A percentile compares a stretch with the other conserved stretches of the same genome.
phyloP scores from a whole-genome alignment of 2,113 vertebrate species.

The Crypturellus undulatus region DNA sequence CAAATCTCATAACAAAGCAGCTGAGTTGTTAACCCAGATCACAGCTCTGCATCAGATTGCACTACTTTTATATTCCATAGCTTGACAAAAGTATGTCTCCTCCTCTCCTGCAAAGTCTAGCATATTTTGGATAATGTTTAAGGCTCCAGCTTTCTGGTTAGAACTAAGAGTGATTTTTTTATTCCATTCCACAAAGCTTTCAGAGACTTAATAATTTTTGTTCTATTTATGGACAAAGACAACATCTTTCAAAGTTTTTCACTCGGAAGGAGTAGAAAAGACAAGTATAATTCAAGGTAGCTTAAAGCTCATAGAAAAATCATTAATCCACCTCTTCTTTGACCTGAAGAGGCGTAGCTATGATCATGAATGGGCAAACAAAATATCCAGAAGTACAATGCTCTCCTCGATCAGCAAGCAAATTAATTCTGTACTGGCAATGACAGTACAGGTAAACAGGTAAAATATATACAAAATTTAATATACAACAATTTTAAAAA shows the following conservation, averaged over 20 bases:
- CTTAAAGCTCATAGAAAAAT: background rate
- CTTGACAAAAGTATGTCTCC: background rate
- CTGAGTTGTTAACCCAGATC: background rate
- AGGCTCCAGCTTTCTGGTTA: background rate
- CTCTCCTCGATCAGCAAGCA: background rate
- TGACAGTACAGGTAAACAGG: no score
- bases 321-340: background rate
- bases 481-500: background rate
- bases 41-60: background rate
- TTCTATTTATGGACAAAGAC: background rate
- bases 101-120: background rate
- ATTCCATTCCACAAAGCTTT: background rate
- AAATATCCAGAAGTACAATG: background rate
- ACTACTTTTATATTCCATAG: background rate
- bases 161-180: background rate
- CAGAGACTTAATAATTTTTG: background rate
- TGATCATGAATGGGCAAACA: background rate
- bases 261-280: background rate
- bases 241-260: background rate
- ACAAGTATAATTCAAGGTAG: background rate
- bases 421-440: background rate
- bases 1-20: background rate
- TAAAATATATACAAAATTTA: background rate
- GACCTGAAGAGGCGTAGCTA: background rate
- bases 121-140: background rate